Base-by-base conservation (phyloP, 1,140 invertebrate genomes). In the Lineus longissimus region DNA sequence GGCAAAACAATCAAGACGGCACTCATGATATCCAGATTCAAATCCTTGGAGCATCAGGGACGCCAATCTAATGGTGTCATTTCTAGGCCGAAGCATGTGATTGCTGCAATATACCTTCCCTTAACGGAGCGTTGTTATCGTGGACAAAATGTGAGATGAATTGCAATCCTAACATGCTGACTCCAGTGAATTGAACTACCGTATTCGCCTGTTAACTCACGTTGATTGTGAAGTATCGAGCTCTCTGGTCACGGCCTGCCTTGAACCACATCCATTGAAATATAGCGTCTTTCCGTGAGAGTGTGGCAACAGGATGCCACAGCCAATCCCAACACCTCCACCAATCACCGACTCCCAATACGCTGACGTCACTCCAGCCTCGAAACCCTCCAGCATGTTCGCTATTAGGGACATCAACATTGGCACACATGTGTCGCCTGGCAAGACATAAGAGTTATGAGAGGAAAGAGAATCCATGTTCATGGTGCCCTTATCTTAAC, bases 211-310 rank as follows among this genome's bases (percentile, higher is more conserved):
- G 9, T 54, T 57, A 59, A 33, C 33, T 70, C 62, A 82, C 79
- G 74, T 74, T 7, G 75, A 74, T 36, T 68, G 61, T 9, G 70
- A 69, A 2, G 78, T 70, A 68, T 83, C 81, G 61, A 84, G 71
- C 55, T 82, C 77, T n/a, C 72, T 71, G 9, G 82, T 84, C 25
- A 77, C 61, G 7, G 81, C 82, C 65, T 81, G 75, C 47, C 83
- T 64, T 17, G 72, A 66, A 4, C 81, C 81, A 76, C 83, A 84
- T 29, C 78, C 82, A 64, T 80, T 82, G 71, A 84, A 84, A 62
- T 84, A 83, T 0, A 84, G 68, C 22, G 81, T 82, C 62, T 82
- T 83, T 2, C 83, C 83, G 67, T 83, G 81, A 30, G 79, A 80
- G 66, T 76, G 75, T 0, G 82, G 82, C 6, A 77, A 71, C 45